These are phyloP conservation scores for Hepsetus odoe DNA, from an alignment of 2,113 vertebrate genomes.

Conservation along the genomic window DNA sequence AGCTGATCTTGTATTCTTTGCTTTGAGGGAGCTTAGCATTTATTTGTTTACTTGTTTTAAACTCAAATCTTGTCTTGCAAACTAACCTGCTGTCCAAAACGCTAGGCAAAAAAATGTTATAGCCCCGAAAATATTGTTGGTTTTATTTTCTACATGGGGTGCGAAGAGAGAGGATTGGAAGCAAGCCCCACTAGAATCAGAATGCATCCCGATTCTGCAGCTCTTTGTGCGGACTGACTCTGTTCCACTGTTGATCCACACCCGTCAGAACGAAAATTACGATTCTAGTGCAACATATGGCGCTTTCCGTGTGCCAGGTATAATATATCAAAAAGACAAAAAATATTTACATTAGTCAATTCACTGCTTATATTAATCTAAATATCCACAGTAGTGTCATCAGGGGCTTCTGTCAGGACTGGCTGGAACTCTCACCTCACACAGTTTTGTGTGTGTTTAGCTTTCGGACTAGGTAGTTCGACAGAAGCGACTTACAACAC, in stretches of 20 bases:
- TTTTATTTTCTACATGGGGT: neutral
- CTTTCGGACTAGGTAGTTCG: too few relatives aligned
- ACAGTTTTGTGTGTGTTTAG: too few relatives aligned
- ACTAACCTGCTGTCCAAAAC: neutral
- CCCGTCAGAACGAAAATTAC: neutral
- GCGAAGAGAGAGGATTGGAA: conserved; percentile 26
- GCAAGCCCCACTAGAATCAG: conserved; percentile 48
- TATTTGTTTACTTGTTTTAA: conserved; percentile 12
- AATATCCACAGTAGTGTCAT: too few relatives aligned
- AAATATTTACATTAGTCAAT: too few relatives aligned
- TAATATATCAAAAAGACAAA: neutral
- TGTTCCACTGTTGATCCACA: conserved; percentile 17
- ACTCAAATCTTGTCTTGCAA: neutral
- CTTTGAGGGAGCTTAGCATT: neutral
- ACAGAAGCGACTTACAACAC: too few relatives aligned
- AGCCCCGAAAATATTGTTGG: conserved; percentile 13
- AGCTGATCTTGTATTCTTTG: conserved; percentile 1
- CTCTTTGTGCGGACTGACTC: conserved; percentile 27
- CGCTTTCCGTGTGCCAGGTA: neutral
- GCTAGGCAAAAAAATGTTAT: neutral
- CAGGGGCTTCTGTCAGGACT: too few relatives aligned
- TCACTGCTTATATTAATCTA: too few relatives aligned
- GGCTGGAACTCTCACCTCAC: too few relatives aligned
- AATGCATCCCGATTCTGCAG: conserved; percentile 38
- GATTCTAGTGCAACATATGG: neutral